These are phyloP conservation scores for Caiman crocodilus DNA, from an alignment of 2,797 vertebrate genomes.

Conservation along the genomic window DNA sequence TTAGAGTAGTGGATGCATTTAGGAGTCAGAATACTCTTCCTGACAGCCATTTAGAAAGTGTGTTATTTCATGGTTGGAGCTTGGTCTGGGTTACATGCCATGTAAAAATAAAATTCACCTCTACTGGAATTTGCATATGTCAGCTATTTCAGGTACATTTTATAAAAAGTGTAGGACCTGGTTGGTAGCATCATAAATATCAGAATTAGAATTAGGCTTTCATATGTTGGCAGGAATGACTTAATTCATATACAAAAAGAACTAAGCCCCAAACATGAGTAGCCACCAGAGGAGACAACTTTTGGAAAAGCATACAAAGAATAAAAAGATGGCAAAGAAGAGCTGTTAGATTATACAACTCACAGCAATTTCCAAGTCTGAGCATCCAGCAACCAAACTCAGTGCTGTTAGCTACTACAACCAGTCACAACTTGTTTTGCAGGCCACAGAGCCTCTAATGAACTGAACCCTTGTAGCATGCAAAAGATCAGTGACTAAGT, in stretches of 20 bases:
- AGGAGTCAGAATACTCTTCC: not conserved
- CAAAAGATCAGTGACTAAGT: not conserved
- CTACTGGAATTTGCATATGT: not conserved
- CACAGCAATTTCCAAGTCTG: not conserved
- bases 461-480: not conserved
- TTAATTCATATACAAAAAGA: not conserved
- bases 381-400: not conserved
- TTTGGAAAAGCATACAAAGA: not conserved
- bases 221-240: not conserved
- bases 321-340: not conserved
- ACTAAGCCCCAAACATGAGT: not conserved
- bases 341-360: not conserved
- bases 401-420: not conserved
- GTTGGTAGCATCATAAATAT: not conserved
- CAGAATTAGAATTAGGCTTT: not conserved
- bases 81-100: not conserved
- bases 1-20: constrained; percentile 16
- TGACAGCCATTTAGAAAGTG: not conserved
- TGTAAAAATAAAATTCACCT: constrained; percentile 13
- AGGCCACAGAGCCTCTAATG: not conserved
- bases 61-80: not conserved
- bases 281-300: not conserved
- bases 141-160: not conserved
- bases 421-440: not conserved
- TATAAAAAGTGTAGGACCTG: not conserved